phyloP scores from a whole-genome alignment of 2,797 vertebrate genomes.

The Gallinago solitaria region DNA sequence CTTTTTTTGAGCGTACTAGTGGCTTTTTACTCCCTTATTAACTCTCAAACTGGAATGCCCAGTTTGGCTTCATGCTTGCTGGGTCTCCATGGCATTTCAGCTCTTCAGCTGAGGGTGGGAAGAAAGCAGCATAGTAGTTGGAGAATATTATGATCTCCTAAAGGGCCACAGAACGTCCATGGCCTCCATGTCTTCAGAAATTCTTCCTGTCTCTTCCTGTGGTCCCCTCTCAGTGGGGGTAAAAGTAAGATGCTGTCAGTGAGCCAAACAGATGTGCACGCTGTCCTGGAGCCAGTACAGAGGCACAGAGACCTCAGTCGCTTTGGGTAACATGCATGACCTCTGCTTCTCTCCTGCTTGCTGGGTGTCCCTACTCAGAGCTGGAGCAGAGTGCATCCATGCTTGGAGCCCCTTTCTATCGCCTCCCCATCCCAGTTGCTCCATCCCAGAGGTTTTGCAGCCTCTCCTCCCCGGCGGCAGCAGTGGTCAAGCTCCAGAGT shows the following conservation, averaged over 20 bases:
- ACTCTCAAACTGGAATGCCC: not conserved
- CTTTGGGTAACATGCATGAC: rapidly evolving
- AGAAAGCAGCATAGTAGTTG: not conserved
- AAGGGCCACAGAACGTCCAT: not conserved
- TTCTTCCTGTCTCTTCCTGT: not conserved
- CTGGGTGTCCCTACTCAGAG: not conserved
- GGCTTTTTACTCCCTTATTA: not conserved
- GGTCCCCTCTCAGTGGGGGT: not conserved
- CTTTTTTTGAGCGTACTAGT: not conserved
- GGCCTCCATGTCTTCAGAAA: not conserved
- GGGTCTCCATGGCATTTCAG: not conserved
- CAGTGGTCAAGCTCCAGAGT: rapidly evolving
- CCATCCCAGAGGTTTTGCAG: not conserved
- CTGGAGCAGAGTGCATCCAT: rapidly evolving
- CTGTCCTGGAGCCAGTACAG: rapidly evolving
- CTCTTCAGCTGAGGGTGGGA: not conserved
- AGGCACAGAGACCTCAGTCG: not conserved
- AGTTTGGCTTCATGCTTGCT: not conserved
- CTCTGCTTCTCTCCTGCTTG: not conserved
- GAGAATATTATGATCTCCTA: not conserved
- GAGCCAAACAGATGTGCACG: rapidly evolving
- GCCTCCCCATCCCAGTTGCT: not conserved
- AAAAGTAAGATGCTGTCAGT: not conserved
- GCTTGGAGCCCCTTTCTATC: not conserved
- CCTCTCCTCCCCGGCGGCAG: not conserved